Base-by-base conservation (phyloP, 2,888 invertebrate species). In the Caenorhabditis drosophilae region DNA sequence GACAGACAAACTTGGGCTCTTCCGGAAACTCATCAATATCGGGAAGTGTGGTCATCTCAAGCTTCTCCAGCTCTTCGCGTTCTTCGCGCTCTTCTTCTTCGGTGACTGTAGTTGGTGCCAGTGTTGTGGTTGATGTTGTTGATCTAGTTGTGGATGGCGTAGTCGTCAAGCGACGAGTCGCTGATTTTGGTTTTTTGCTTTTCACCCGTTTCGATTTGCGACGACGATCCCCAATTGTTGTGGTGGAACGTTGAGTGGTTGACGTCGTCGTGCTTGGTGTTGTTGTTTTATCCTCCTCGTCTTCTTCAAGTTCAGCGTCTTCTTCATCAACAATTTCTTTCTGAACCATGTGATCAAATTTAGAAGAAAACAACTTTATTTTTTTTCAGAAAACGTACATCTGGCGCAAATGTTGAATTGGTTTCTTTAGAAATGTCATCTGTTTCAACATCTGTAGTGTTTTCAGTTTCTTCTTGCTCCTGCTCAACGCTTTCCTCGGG, bases 1-100 rank as follows among this genome's bases (percentile, higher is more conserved):
- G 71, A 49, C 77, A 77, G 1, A 60, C 59, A 45, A 60, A 66
- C 18, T 57, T 48, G 2, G 57, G 57, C 18, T 63, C 63, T 0
- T 54, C 54, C 9, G 47, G 52, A 26, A 59, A 58, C 11, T 58
- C 60, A 12, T 41, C 48, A 34, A 47, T 49, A 4, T 55, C 35
- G 12, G 54, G 34, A 23, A 53, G 25, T 15, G 63, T 53, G 12
- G 51, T 42, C 1, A 42, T 22, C 35, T 61, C 62, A 9, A 56
- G 49, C 12, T 46, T 42, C 35, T 61, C 62, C 26, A 51, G 47
- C n/a, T 44, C 41, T 22, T 44, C 50, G 11, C 58, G 49, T 3
- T 66, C 58, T 4, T 53, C 53, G 3, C 41, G 53, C 11, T 53
- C 50, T 38, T 55, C 57, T 7, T 50, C 47, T 38, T 51, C 54